Evolutionary conservation across 2,888 invertebrate species (phyloP), one percentile per base, ranked within the genome.

Genomic region (Aleiodes leptofemur): DNA sequence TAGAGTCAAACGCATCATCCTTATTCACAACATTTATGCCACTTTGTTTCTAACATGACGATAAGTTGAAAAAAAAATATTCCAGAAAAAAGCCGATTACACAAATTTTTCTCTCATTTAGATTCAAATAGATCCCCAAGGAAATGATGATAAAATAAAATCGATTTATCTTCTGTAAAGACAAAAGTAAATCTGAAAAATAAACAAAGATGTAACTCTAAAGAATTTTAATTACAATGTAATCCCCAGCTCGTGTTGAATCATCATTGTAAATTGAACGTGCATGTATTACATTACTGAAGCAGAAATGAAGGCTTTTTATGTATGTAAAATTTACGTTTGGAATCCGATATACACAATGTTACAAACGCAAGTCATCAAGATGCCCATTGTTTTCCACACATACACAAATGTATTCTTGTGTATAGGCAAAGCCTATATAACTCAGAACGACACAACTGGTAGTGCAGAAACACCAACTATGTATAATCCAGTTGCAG

Each of bases 331-430:
- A 75, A 72, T 68, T 66, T 57, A 75, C 75, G 72, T 75, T 72
- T 66, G 68, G 72, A 76, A 76, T 76, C 72, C 72, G 69, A 76
- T 76, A 43, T 43, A 72, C 72, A 72, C 68, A 43, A 72, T 50
- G 76, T 76, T 72, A 59, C 75, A 11, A 51, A 31, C 31, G 29
- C 56, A 73, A 72, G 72, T 72, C 76, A 76, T 76, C 76, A 76
- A 76, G 69, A 72, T 66, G 69, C 69, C 69, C 69, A 76, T 76
- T 76, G 76, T 72, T 76, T 76, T 53, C 16, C 51, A 43, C 7
- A 38, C 9, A 34, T 64, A 16, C n/a, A 0, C 31, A 29, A 34
- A 50, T 68, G 50, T 66, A 68, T 68, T 50, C 8, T 50, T 23
- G 16, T 51, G 51, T 68, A 68, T 68, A 51, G 50, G 14, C 31